Conservation (phyloP, 2,888 invertebrate species). For the Malthinus flaveolus region DNA sequence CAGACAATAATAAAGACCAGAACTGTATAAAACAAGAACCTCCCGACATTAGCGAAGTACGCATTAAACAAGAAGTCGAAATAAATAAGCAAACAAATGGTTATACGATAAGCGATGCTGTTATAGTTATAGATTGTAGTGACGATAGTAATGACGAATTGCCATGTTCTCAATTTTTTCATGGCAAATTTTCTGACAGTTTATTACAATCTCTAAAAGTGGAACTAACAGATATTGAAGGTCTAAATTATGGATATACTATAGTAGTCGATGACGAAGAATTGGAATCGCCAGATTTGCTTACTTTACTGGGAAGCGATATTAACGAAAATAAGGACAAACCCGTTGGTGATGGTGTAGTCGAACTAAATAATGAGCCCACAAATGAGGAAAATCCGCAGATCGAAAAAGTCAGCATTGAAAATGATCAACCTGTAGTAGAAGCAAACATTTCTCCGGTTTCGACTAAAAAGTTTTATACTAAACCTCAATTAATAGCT, state of each 20-base stretch:
- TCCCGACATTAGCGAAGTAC: not conserved
- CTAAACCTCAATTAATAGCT: slow-evolving; percentile 39
- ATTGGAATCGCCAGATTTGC: not conserved
- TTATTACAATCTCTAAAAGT: slow-evolving; percentile 23
- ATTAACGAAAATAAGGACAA: too few species aligned
- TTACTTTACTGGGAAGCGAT: not conserved
- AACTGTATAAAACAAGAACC: slow-evolving; percentile 4
- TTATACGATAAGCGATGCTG: slow-evolving; percentile 6
- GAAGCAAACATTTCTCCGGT: not conserved
- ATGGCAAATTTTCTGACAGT: slow-evolving; percentile 8
- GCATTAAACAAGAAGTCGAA: not conserved
- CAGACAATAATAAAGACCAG: not conserved
- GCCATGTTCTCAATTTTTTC: slow-evolving; percentile 58
- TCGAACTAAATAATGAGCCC: not conserved
- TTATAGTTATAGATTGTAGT: slow-evolving; percentile 57
- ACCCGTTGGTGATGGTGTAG: too few species aligned
- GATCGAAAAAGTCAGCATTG: not conserved
- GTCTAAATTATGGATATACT: not conserved
- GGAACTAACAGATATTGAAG: slow-evolving; percentile 24
- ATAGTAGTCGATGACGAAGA: slow-evolving; percentile 1
- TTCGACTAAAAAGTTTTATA: slow-evolving; percentile 17
- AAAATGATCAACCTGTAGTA: not conserved
- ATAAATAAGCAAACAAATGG: not conserved
- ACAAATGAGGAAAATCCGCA: not conserved
- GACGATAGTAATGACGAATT: slow-evolving; percentile 60